phyloP scores from a whole-genome alignment of 2,113 vertebrate species.

The Crotalus helleri region DNA sequence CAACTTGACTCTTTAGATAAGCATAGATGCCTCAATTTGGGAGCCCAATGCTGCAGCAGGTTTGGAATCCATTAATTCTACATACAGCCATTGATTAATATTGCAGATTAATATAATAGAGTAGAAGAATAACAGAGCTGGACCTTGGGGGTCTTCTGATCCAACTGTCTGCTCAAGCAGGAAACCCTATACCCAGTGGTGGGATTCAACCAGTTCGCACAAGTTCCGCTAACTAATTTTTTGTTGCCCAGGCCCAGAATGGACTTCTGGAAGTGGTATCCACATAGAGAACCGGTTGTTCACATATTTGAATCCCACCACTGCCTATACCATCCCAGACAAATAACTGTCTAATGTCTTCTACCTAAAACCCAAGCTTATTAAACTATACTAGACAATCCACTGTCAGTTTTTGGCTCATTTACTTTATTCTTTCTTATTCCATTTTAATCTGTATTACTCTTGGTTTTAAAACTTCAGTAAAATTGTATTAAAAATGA shows the following conservation, averaged over 20 bases:
- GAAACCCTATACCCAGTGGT: too few relatives aligned
- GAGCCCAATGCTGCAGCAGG: not conserved
- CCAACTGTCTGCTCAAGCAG: not conserved
- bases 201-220: too few relatives aligned
- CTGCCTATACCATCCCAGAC: too few relatives aligned
- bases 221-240: too few relatives aligned
- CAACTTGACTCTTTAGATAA: not conserved
- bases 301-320: too few relatives aligned
- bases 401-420: not conserved
- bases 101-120: not conserved
- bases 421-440: not conserved
- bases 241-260: too few relatives aligned
- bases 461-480: not conserved
- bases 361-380: not conserved
- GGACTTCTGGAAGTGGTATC: too few relatives aligned
- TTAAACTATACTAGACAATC: not conserved
- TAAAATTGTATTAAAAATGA: not conserved
- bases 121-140: not conserved
- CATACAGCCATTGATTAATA: not conserved
- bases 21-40: not conserved
- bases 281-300: too few relatives aligned
- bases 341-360: not conserved
- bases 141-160: not conserved
- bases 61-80: not conserved
- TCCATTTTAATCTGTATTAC: not conserved